A percentile compares a stretch with the other conserved stretches of the same genome.
Conservation (phyloP, 1,140 invertebrate genomes). For the Formica selysi region DNA sequence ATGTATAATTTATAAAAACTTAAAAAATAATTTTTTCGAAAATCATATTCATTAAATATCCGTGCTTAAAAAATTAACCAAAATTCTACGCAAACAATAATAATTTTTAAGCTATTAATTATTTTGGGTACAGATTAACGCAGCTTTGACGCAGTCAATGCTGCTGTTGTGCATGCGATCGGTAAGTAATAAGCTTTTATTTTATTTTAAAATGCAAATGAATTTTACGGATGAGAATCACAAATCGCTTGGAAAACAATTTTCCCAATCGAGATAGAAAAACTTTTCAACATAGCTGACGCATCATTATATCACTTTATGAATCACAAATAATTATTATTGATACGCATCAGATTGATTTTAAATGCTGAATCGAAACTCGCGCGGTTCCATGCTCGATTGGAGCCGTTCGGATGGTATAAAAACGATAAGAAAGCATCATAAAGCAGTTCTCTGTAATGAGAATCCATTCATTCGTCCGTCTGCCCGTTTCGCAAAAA, state of each 20-base stretch:
- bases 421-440: constrained; percentile 73
- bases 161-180: too few species aligned
- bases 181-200: too few species aligned
- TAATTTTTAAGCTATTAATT: too few species aligned
- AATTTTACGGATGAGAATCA: neutral
- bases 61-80: too few species aligned
- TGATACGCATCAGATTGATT: constrained; percentile 11
- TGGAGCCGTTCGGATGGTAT: constrained; percentile 11
- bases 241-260: constrained; percentile 15
- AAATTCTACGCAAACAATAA: too few species aligned
- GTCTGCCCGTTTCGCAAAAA: constrained; percentile 75
- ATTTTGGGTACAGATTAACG: too few species aligned
- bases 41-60: too few species aligned
- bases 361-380: constrained; percentile 29
- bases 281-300: constrained; percentile 15
- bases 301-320: neutral
- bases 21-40: too few species aligned
- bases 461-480: constrained; percentile 67
- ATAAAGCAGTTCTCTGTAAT: constrained; percentile 76
- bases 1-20: too few species aligned
- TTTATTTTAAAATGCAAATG: constrained; percentile 3
- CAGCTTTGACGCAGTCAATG: too few species aligned
- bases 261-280: constrained; percentile 5
- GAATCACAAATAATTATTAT: constrained; percentile 48
- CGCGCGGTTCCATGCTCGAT: constrained; percentile 28